phyloP scores from a whole-genome alignment of 2,888 invertebrate species.

The Drosophila greeni region DNA sequence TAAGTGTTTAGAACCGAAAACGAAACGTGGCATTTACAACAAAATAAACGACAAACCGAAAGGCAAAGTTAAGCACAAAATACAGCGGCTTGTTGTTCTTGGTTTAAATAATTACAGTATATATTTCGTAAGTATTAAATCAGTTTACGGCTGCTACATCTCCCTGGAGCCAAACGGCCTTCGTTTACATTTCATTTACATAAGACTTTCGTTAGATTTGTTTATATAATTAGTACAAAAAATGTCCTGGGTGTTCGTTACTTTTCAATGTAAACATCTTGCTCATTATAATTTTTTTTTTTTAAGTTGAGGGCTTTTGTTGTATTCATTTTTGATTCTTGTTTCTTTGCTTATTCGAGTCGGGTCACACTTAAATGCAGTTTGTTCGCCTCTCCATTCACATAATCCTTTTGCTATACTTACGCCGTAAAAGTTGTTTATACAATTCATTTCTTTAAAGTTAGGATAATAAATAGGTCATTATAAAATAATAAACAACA shows the following conservation, averaged over 20 bases:
- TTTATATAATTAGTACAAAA: conserved; percentile 56
- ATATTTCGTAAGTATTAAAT: conserved; percentile 71
- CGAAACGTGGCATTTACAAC: conserved; percentile 71
- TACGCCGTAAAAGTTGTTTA: conserved; percentile 69
- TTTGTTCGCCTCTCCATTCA: conserved; percentile 48
- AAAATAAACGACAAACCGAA: conserved; percentile 54
- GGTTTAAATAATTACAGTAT: conserved; percentile 67
- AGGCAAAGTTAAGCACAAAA: conserved; percentile 50
- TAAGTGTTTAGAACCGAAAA: conserved; percentile 57
- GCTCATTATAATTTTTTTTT: conserved; percentile 37
- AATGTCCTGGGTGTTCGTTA: conserved; percentile 49
- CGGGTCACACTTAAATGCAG: conserved; percentile 69
- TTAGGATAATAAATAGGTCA: conserved; percentile 74
- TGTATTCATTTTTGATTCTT: conserved; percentile 38
- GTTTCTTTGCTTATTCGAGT: conserved; percentile 57
- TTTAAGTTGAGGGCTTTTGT: conserved; percentile 55
- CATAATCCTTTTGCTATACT: conserved; percentile 62
- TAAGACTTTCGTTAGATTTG: conserved; percentile 60
- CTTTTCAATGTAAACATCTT: conserved; percentile 22
- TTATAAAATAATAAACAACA: conserved; percentile 72
- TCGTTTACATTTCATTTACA: conserved; percentile 68
- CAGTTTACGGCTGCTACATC: conserved; percentile 46
- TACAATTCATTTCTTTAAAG: conserved; percentile 64
- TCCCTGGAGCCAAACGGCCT: conserved; percentile 42
- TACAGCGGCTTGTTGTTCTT: conserved; percentile 27